These are phyloP conservation scores for Hydrochoerus hydrochaeris DNA, from an alignment of 2,113 vertebrate genomes.

Conservation along the genomic window DNA sequence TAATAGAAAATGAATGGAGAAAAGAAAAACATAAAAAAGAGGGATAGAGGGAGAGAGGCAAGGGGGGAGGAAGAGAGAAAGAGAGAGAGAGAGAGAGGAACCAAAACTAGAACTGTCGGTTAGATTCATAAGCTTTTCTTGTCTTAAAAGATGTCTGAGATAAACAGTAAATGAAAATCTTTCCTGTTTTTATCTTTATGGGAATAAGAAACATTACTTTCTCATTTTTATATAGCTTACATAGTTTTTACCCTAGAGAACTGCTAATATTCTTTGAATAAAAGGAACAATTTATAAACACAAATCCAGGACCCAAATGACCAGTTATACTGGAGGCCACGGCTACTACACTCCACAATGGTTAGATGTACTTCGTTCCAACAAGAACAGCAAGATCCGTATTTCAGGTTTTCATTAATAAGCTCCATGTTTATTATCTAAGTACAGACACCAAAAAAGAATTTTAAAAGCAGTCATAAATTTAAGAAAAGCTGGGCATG, in stretches of 20 bases:
- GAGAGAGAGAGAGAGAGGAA: not conserved
- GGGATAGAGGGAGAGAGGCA: too few species aligned
- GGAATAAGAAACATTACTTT: not conserved
- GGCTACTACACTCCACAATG: not conserved
- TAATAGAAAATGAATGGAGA: not conserved
- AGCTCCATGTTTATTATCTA: not conserved
- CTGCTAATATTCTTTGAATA: not conserved
- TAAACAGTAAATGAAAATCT: not conserved
- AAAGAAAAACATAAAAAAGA: not conserved
- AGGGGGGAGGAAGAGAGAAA: rapidly evolving
- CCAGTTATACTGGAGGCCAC: not conserved
- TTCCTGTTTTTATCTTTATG: not conserved
- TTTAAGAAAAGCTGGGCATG: not conserved
- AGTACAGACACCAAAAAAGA: not conserved
- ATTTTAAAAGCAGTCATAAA: not conserved
- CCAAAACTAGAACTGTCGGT: not conserved
- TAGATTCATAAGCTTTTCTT: not conserved
- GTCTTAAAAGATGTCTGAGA: not conserved
- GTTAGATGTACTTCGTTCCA: not conserved
- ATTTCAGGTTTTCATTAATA: not conserved
- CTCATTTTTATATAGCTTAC: not conserved
- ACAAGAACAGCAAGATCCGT: not conserved
- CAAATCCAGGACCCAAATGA: not conserved
- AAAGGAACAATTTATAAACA: not conserved
- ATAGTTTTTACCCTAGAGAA: not conserved